phyloP scores from a whole-genome alignment of 2,797 vertebrate species.

The Rhinogobio ventralis region DNA sequence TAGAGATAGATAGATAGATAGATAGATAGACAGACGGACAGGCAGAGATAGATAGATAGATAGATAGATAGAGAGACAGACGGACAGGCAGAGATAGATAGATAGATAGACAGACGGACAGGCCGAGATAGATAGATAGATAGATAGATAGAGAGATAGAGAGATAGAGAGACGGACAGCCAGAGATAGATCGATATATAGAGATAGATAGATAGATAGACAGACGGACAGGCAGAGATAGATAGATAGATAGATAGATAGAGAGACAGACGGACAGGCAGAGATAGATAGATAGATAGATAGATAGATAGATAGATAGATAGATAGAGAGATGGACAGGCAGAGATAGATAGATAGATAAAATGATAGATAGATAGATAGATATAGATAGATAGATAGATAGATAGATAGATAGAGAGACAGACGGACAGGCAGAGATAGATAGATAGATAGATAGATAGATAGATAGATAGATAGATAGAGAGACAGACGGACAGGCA shows the following conservation, averaged over 20 bases:
- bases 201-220: neutral
- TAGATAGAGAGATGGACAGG: neutral
- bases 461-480: too few species aligned
- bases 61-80: too few species aligned
- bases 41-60: neutral
- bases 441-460: too few species aligned
- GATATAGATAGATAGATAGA: too few species aligned
- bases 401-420: neutral
- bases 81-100: too few species aligned
- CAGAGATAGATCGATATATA: too few species aligned
- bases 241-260: neutral
- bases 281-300: neutral
- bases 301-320: neutral
- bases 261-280: too few species aligned
- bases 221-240: neutral
- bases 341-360: neutral
- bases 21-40: too few species aligned
- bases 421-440: neutral
- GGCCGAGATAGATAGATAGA: neutral
- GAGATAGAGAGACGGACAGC: neutral
- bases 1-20: neutral
- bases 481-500: too few species aligned
- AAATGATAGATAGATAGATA: neutral
- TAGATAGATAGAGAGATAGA: neutral
- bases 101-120: neutral